These are phyloP conservation scores for Ostrea edulis DNA, from an alignment of 1,140 invertebrate genomes.

Conservation along the genomic window DNA sequence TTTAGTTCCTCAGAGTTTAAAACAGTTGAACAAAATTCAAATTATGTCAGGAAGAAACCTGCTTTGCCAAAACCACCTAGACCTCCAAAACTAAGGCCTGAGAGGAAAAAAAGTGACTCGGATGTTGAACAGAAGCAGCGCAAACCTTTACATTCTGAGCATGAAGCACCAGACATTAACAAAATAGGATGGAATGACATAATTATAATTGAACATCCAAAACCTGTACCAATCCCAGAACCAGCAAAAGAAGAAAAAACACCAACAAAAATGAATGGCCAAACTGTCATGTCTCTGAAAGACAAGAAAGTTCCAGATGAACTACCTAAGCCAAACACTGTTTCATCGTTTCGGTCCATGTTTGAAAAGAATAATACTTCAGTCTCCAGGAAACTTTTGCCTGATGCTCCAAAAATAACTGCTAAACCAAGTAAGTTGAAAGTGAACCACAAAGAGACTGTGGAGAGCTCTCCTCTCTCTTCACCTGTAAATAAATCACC, in stretches of 20 bases:
- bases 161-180: slow-evolving; percentile 65
- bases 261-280: slow-evolving; percentile 24
- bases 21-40: slow-evolving; percentile 2
- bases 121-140: background rate
- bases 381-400: slow-evolving; percentile 49
- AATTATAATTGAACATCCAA: slow-evolving; percentile 70
- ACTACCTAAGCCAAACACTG: slow-evolving; percentile 74
- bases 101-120: slow-evolving; percentile 25
- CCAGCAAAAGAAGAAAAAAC: slow-evolving; percentile 40
- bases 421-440: background rate
- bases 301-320: slow-evolving; percentile 64
- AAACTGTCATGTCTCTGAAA: slow-evolving; percentile 46
- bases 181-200: slow-evolving; percentile 71
- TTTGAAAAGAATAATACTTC: slow-evolving; percentile 67
- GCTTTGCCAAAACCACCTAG: slow-evolving; percentile 37
- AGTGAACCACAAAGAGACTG: background rate
- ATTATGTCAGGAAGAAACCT: slow-evolving; percentile 28
- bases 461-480: background rate
- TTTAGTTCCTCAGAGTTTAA: background rate
- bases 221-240: slow-evolving; percentile 14
- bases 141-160: slow-evolving; percentile 50
- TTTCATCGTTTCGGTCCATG: slow-evolving; percentile 67
- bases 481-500: slow-evolving; percentile 14
- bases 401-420: slow-evolving; percentile 52
- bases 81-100: slow-evolving; percentile 38